These are phyloP conservation scores for Hypanus sabinus DNA, from an alignment of 2,113 vertebrate species.

Conservation along the genomic window DNA sequence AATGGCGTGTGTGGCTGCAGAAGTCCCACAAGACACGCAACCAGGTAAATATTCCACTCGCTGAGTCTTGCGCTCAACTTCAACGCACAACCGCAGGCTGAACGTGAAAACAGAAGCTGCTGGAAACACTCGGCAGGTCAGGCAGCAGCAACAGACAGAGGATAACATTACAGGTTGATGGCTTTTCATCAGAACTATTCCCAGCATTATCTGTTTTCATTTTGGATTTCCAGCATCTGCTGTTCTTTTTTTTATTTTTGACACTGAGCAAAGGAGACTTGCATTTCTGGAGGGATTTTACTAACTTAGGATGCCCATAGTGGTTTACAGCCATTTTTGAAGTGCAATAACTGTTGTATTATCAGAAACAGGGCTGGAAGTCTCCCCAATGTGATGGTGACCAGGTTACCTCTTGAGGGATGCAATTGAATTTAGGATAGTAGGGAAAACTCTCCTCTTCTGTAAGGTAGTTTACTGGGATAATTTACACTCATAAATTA, in stretches of 20 bases:
- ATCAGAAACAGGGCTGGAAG: not conserved
- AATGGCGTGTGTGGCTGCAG: conserved; percentile 96
- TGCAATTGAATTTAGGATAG: not conserved
- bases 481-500: not conserved
- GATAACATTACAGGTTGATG: no score
- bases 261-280: not conserved
- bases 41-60: conserved; percentile 67
- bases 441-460: not conserved
- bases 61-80: no score
- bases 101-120: no score
- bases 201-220: no score
- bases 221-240: no score
- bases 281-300: not conserved
- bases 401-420: not conserved
- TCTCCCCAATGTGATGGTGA: not conserved
- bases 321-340: not conserved
- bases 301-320: not conserved
- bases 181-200: no score
- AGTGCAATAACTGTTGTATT: not conserved
- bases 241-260: not conserved
- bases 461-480: not conserved
- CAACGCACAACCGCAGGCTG: no score
- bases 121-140: not conserved
- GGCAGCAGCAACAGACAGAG: no score
- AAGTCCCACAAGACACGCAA: conserved; percentile 95